phyloP scores from a whole-genome alignment of 2,888 invertebrate species.

The Priocnemis perturbator region DNA sequence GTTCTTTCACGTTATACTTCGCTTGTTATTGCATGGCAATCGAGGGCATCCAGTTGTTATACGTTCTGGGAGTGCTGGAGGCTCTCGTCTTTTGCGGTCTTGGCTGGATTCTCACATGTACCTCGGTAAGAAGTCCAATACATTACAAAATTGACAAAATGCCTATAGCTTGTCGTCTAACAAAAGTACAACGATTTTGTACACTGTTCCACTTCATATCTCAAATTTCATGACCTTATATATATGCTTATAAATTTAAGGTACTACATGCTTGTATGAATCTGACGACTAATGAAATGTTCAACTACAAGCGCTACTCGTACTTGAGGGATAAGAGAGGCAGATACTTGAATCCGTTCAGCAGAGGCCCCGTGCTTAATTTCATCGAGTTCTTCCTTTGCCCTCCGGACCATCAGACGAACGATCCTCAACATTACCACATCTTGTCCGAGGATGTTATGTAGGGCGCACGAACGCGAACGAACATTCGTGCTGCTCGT shows the following conservation, averaged over 20 bases:
- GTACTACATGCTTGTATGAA: slow-evolving; percentile 94
- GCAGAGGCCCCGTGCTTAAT: slow-evolving; percentile 91
- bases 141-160: not conserved
- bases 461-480: slow-evolving; percentile 25
- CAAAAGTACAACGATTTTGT: not conserved
- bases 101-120: slow-evolving; percentile 91
- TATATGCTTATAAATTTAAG: slow-evolving; percentile 76
- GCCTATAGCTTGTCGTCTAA: not conserved
- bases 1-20: slow-evolving; percentile 91
- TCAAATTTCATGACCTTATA: too few relatives aligned
- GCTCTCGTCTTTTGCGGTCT: slow-evolving; percentile 90
- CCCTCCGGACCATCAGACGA: slow-evolving; percentile 86
- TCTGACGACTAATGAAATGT: slow-evolving; percentile 95
- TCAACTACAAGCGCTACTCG: slow-evolving; percentile 93
- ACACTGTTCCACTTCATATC: not conserved
- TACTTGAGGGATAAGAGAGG: slow-evolving; percentile 93
- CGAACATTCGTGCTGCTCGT: not conserved
- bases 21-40: slow-evolving; percentile 90
- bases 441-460: slow-evolving; percentile 80
- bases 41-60: slow-evolving; percentile 90
- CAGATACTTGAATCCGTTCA: slow-evolving; percentile 92
- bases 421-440: slow-evolving; percentile 79
- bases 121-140: slow-evolving; percentile 81
- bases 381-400: slow-evolving; percentile 93
- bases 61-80: slow-evolving; percentile 88